Base-by-base conservation (phyloP, 2,888 invertebrate genomes). In the Mesochorus sp. region DNA sequence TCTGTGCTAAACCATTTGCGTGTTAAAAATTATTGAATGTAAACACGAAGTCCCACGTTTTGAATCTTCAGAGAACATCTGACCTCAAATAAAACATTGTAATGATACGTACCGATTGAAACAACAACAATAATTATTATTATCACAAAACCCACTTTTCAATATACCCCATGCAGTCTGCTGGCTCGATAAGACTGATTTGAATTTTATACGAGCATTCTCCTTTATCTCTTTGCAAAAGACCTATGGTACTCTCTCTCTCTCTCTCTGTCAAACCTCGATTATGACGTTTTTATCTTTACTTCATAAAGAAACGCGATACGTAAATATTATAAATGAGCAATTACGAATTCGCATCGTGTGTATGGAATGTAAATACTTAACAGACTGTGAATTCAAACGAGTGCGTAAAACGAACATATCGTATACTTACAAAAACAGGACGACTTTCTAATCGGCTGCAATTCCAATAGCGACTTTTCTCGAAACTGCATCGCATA, bases 401-500 rank as follows among this genome's bases (percentile, higher is more conserved):
- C 19, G 6, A 28, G 0, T 51, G 14, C 19, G 19, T 17, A 24
- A 26, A 12, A 57, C 1, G 12, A 21, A 10, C 5, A 49, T 12
- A 8, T 8, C 24, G 39, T 49, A 24, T 3, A 64, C 34, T 64
- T 8, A 34, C 21, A 4, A 24, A 55, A 39, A 14, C 12, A 12
- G 39, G 37, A 44, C 55, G 42, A 55, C 68, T 75, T 68, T 75
- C 75, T 75, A 62, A 62, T 68, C 37, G 28, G 47, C 31, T 8
- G 24, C 39, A 26, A 24, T 47, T 34, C 49, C 21, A 28, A 49
- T 37, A n/a, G n/a, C 8, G 39, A 72, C 24, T 44, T 68, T 62
- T 61, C 28, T 19, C 14, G 12, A 44, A 10, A 67, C 2, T 37
- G 44, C 31, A 42, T 31, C 34, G 34, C 17, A 1, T 10, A n/a